Evolutionary conservation across 1,140 invertebrate genomes (phyloP).

Genomic region (silkworm (Bombyx mori)): DNA sequence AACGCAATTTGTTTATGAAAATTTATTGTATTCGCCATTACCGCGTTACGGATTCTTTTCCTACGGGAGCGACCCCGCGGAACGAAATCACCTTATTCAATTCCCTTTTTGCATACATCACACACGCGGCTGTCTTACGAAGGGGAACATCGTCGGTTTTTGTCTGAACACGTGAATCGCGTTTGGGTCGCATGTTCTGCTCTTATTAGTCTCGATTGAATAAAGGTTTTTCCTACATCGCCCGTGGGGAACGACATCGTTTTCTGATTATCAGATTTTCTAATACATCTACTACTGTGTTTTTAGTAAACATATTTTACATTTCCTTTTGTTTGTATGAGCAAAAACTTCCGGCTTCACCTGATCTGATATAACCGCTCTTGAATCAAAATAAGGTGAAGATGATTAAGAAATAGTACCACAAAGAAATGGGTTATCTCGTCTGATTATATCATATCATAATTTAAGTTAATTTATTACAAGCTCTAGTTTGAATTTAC

Average conservation of each 20-base stretch:
- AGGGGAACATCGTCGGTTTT: conserved; percentile 51
- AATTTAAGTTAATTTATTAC: no score
- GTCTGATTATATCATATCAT: no score
- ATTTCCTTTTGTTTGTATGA: no score
- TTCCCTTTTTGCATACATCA: conserved; percentile 71
- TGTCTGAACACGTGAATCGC: conserved; percentile 67
- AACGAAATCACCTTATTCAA: conserved; percentile 71
- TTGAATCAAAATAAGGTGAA: no score
- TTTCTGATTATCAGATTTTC: no score
- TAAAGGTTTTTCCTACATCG: conserved; percentile 46
- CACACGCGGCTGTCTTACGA: conserved; percentile 40
- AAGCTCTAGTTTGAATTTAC: no score
- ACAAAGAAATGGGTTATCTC: no score
- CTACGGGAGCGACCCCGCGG: conserved; percentile 61
- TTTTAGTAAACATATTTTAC: no score
- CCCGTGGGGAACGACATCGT: conserved; percentile 5
- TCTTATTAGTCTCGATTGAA: conserved; percentile 65
- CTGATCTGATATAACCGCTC: no score
- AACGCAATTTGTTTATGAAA: conserved; percentile 71
- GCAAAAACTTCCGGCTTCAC: no score
- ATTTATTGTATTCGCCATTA: conserved; percentile 72
- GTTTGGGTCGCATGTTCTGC: conserved; percentile 57
- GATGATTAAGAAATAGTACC: no score
- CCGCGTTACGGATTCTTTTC: conserved; percentile 57
- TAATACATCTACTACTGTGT: no score